Evolutionary conservation across 2,888 invertebrate species (phyloP).

Genomic region (Drosophila anceps): DNA sequence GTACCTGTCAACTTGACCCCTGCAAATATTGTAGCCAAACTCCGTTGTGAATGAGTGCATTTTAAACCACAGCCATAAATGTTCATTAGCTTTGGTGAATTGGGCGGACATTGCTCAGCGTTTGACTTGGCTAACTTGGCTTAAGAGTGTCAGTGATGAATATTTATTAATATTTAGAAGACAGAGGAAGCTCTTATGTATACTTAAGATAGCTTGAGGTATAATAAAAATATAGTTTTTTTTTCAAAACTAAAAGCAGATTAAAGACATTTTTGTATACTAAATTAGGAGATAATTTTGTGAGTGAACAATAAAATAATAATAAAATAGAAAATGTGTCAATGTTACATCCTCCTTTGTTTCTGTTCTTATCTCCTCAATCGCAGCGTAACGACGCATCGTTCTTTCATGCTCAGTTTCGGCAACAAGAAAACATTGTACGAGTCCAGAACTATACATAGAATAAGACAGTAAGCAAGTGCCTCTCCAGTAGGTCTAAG

Average conservation of each 20-base stretch:
- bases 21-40: conserved; percentile 70
- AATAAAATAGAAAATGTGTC: neutral
- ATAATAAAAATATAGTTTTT: neutral
- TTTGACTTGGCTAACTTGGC: neutral
- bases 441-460: no score
- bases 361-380: no score
- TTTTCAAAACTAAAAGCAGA: neutral
- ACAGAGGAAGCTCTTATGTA: neutral
- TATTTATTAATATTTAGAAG: neutral
- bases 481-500: neutral
- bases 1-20: conserved; percentile 81
- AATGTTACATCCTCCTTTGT: no score
- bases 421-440: no score
- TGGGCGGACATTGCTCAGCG: neutral
- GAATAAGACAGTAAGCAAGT: no score
- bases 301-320: no score
- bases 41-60: conserved; percentile 46
- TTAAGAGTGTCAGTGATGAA: no score
- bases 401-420: no score
- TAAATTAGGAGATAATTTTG: no score
- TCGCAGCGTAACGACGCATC: no score
- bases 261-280: neutral
- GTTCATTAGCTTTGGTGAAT: conserved; percentile 24
- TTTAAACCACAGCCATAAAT: conserved; percentile 52
- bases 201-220: neutral